Evolutionary conservation across 2,888 invertebrate genomes (phyloP).

Genomic region (Diarsia mendica): DNA sequence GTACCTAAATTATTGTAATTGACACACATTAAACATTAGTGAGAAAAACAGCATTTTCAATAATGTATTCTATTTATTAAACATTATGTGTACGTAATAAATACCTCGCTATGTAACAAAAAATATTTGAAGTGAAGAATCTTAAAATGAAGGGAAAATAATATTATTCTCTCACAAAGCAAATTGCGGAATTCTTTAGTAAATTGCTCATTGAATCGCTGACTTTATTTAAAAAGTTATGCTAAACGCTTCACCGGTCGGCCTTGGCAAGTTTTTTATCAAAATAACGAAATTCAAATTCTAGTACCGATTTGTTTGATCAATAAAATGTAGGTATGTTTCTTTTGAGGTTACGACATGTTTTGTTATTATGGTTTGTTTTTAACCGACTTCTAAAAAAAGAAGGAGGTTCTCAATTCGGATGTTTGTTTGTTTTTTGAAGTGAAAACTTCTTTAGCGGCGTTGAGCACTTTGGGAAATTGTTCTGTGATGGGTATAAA

Average conservation of each 20-base stretch:
- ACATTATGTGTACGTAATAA: not conserved
- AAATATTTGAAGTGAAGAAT: not conserved
- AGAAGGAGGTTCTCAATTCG: too few species aligned
- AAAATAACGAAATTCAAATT: slow-evolving; percentile 69
- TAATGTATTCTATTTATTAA: not conserved
- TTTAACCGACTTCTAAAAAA: too few species aligned
- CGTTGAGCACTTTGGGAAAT: too few species aligned
- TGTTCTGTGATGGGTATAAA: too few species aligned
- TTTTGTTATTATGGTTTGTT: too few species aligned
- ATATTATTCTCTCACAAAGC: not conserved
- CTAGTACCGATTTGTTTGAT: slow-evolving; percentile 10
- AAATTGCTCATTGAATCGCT: slow-evolving; percentile 23
- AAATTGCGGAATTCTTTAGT: not conserved
- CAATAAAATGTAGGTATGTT: slow-evolving; percentile 3
- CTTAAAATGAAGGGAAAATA: not conserved
- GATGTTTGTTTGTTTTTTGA: too few species aligned
- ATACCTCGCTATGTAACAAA: not conserved
- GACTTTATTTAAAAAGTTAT: slow-evolving; percentile 52
- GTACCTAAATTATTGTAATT: not conserved
- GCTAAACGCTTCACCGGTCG: slow-evolving; percentile 28
- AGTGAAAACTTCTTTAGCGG: too few species aligned
- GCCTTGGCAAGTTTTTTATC: slow-evolving; percentile 69
- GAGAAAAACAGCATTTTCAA: not conserved
- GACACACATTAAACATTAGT: not conserved
- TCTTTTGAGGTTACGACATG: not conserved